Evolutionary conservation across 2,888 invertebrate genomes (phyloP), one percentile per base, ranked within the genome.

Genomic region (Agrotis exclamationis): DNA sequence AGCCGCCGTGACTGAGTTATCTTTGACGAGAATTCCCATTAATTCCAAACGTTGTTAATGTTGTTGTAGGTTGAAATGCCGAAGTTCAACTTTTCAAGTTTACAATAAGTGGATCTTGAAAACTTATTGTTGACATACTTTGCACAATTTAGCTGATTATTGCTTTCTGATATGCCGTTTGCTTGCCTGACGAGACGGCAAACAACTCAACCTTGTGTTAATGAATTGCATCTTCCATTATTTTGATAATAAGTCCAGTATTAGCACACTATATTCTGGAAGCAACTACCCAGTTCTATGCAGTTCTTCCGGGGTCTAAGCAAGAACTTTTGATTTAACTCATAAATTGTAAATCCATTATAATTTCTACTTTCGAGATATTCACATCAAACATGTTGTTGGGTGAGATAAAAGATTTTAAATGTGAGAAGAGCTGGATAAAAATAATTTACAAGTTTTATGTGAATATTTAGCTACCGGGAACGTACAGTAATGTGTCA

Each of bases 241-340:
- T 47, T n/a, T 33, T 28, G 9, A 7, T 45, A 4, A 51, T 13
- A 74, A 20, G 56, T 56, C n/a, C 48, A 48, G 22, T 45, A n/a
- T 20, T 14, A 44, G 18, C 24, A 24, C 44, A n/a, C 11, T 24
- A 48, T 65, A 5, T 9, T 67, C 4, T 48, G n/a, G 48, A 76
- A 67, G 44, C 69, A 9, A 4, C 50, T 45, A 18, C 33, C 56
- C 45, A 68, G 50, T 68, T 18, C 68, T 57, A 28, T 28, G 6
- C 24, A 44, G 0, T 22, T 22, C 7, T n/a, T 11, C 56, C 4
- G 22, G 45, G 24, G 56, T 51, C 69, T 68, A 57, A 57, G 20
- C 20, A 39, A 44, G 33, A 20, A 33, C 33, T 67, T 76, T n/a
- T 3, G 39, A 14, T 24, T 20, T 20, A 14, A 50, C 20, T 20